phyloP scores from a whole-genome alignment of 1,140 invertebrate genomes.

The Drosophila nikananu region DNA sequence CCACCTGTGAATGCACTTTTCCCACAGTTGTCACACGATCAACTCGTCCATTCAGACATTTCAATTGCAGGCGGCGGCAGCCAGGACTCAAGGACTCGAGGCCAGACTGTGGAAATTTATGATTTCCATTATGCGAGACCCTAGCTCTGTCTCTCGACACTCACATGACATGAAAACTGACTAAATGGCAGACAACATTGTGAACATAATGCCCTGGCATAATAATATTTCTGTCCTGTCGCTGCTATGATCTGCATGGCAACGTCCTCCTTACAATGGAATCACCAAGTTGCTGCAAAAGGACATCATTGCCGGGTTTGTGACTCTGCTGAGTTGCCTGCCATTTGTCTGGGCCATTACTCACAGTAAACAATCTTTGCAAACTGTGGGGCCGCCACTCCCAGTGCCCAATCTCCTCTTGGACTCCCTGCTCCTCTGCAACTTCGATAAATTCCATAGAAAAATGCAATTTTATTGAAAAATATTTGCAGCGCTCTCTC shows the following conservation, averaged over 20 bases:
- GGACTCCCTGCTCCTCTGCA: conserved; percentile 20
- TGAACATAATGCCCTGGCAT: conserved; percentile 81
- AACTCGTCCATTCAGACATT: conserved; percentile 36
- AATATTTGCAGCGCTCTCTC: conserved; percentile 59
- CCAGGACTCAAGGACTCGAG: conserved; percentile 14
- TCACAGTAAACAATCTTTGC: conserved; percentile 70
- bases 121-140: conserved; percentile 65
- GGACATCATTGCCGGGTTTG: conserved; percentile 16
- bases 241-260: conserved; percentile 74
- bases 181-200: conserved; percentile 81
- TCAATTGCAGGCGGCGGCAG: conserved; percentile 29
- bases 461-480: conserved; percentile 80
- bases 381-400: conserved; percentile 23
- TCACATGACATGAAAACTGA: conserved; percentile 61
- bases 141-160: conserved; percentile 19
- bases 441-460: conserved; percentile 70
- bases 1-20: conserved; percentile 24
- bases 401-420: not conserved
- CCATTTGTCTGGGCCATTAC: conserved; percentile 81
- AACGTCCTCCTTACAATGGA: conserved; percentile 24
- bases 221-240: conserved; percentile 83
- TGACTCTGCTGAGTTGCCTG: conserved; percentile 57
- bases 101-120: conserved; percentile 71
- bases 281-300: conserved; percentile 3
- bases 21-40: conserved; percentile 32